A percentile compares a stretch with the other conserved stretches of the same genome.
Conservation (phyloP, 2,797 vertebrate species). For the Nyctalus aviator region DNA sequence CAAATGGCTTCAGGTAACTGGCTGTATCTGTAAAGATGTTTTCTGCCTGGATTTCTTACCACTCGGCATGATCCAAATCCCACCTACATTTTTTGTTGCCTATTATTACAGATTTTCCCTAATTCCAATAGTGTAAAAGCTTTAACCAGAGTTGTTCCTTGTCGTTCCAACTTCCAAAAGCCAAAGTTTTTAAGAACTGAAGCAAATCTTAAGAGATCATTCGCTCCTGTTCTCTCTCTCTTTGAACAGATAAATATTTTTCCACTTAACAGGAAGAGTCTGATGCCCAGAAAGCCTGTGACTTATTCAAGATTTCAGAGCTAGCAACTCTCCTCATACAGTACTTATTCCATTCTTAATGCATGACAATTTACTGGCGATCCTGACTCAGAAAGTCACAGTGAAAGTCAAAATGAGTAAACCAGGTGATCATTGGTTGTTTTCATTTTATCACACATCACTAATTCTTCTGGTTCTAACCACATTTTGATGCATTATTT, state of each 20-base stretch:
- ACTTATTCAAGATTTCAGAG: slow-evolving; percentile 16
- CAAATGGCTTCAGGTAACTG: slow-evolving; percentile 44
- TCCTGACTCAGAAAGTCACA: slow-evolving; percentile 48
- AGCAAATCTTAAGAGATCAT: slow-evolving; percentile 32
- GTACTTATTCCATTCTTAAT: not conserved
- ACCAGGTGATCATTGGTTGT: slow-evolving; percentile 12
- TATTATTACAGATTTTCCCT: slow-evolving; percentile 55
- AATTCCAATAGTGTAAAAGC: slow-evolving; percentile 1
- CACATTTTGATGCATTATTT: slow-evolving; percentile 85
- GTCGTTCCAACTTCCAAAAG: slow-evolving; percentile 29
- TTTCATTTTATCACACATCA: slow-evolving; percentile 79
- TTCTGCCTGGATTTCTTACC: slow-evolving; percentile 57
- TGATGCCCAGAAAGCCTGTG: not conserved
- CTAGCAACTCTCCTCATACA: not conserved
- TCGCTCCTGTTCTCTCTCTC: not conserved
- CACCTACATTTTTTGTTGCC: slow-evolving; percentile 24
- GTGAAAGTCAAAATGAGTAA: slow-evolving; percentile 64
- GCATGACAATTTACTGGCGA: not conserved
- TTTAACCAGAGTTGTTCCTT: slow-evolving; percentile 38
- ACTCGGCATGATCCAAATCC: not conserved
- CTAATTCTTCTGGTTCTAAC: slow-evolving; percentile 81
- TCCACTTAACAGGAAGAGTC: slow-evolving; percentile 20
- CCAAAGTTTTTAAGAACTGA: slow-evolving; percentile 49
- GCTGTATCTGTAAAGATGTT: slow-evolving; percentile 55
- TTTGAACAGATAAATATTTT: slow-evolving; percentile 66